Evolutionary conservation across 2,113 vertebrate genomes (phyloP).

Genomic region (Penelope pileata): DNA sequence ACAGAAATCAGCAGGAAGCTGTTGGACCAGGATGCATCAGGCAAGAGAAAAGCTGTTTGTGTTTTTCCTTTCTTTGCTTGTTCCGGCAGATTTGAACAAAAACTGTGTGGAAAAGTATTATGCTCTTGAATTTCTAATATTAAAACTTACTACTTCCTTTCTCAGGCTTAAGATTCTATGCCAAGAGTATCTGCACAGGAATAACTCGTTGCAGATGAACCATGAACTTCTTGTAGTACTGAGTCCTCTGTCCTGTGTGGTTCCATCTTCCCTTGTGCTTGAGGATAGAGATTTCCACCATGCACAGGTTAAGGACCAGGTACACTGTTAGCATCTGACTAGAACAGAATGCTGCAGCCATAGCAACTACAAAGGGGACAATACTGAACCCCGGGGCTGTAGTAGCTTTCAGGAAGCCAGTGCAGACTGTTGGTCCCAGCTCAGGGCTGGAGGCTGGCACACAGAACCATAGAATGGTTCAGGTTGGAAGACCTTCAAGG

Average conservation of each 20-base stretch:
- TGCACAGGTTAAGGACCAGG: no score
- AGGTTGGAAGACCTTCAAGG: neutral
- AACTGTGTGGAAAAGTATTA: neutral
- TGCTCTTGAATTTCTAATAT: neutral
- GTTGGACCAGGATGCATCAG: constrained; percentile 35
- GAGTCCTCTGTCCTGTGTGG: neutral
- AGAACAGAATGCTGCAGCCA: constrained; percentile 37
- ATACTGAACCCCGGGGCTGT: neutral
- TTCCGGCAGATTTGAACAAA: constrained; percentile 34
- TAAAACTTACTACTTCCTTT: neutral
- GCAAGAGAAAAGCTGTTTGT: constrained; percentile 42
- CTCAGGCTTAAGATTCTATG: neutral
- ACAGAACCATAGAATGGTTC: neutral
- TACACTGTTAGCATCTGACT: neutral
- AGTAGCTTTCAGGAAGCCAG: neutral
- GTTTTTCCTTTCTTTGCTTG: neutral
- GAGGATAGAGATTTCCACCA: neutral
- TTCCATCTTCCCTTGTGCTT: neutral
- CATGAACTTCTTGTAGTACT: neutral
- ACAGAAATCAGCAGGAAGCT: constrained; percentile 52
- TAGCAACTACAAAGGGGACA: constrained; percentile 41
- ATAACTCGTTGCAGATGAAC: neutral
- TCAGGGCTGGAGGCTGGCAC: neutral
- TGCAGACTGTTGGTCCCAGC: neutral
- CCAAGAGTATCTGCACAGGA: neutral